These are phyloP conservation scores for Apodemus speciosus DNA, from an alignment of 2,113 vertebrate species.

Conservation along the genomic window DNA sequence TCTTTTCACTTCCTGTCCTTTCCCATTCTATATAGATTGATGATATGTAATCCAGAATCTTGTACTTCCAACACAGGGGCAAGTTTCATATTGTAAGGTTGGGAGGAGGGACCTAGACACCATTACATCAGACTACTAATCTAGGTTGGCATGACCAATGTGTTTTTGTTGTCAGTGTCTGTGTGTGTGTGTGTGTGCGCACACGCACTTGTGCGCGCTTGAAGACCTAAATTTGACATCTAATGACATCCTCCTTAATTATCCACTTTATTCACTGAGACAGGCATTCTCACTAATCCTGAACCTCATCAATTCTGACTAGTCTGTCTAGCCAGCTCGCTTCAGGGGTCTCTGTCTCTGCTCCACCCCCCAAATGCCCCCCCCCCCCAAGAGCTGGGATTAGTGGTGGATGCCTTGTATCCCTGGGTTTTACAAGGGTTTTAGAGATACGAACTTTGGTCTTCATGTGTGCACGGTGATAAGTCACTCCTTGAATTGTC, in stretches of 20 bases:
- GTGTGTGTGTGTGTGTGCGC: background rate
- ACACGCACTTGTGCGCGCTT: accelerated
- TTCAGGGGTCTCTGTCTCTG: background rate
- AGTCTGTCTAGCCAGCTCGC: background rate
- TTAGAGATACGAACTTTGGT: background rate
- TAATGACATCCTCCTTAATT: background rate
- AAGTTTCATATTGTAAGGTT: background rate
- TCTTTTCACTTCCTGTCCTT: background rate
- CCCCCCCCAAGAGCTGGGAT: background rate
- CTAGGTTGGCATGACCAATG: background rate
- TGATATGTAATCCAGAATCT: background rate
- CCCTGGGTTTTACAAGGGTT: background rate
- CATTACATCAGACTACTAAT: background rate
- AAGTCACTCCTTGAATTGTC: background rate
- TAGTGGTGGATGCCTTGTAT: no score
- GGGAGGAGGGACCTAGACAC: background rate
- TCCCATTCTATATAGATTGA: background rate
- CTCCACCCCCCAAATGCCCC: no score
- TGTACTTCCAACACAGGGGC: background rate
- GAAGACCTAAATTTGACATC: background rate
- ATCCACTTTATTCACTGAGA: background rate
- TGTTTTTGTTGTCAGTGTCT: background rate
- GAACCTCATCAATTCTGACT: background rate
- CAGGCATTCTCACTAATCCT: background rate
- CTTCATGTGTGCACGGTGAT: background rate